Base-by-base conservation (phyloP, 2,888 invertebrate genomes). In the Apamea epomidion region DNA sequence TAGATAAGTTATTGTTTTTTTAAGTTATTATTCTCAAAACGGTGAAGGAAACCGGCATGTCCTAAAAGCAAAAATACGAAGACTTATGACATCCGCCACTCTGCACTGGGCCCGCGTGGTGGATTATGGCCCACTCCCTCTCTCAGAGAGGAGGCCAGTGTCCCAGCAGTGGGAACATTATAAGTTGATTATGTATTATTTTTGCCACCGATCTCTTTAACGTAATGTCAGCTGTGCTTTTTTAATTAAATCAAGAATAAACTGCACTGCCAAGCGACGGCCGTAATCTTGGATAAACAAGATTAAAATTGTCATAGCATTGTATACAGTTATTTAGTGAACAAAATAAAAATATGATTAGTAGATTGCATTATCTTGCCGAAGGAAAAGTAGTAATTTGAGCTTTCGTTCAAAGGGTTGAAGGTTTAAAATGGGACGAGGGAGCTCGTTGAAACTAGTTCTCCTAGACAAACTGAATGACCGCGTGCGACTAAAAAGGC, bases 401-500 rank as follows among this genome's bases (percentile, higher is more conserved):
- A 21, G 72, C 81, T 67, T 48, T 82, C 10, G 29, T 1, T 0
- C 0, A 1, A 37, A 37, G 6, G 8, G 18, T 0, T 83, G 74
- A 83, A 64, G 72, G 87, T 86, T 75, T 72, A 78, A 88, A 87
- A 79, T 91, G 6, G 25, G 67, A 82, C 81, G 76, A 64, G 51
- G 45, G 45, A 69, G 73, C 74, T 78, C 45, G 42, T 76, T 74
- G 69, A 84, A 83, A 86, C 84, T 78, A 88, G 88, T 86, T 85
- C 25, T 80, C 67, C 82, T 88, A 81, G 81, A 76, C 68, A 86
- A 79, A 84, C 85, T 83, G 85, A 88, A 88, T 82, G 81, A 85
- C 81, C 78, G 86, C 84, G 75, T 89, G 58, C 83, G 74, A 87
- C 74, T 71, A 87, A 88, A 89, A 87, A 86, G 71, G 81, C 62